These are phyloP conservation scores for Anthopleura sola DNA, from an alignment of 64 coral and sea anemone species.

Conservation along the genomic window DNA sequence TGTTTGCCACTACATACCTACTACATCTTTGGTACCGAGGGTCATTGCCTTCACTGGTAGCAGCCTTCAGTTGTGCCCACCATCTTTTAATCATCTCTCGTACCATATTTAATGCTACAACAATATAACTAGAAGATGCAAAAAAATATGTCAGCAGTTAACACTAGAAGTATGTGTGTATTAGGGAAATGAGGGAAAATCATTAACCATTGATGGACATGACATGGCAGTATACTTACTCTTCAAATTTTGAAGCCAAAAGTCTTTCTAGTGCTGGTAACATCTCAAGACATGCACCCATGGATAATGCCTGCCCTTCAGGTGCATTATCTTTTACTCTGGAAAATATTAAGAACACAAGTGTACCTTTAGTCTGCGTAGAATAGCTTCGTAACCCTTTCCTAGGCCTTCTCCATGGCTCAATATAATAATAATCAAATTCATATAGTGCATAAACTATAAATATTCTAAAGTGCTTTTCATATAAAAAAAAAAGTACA, in stretches of 20 bases:
- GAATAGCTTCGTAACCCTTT: too few relatives aligned
- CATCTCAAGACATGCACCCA: constrained; percentile 97
- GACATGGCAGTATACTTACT: constrained; percentile 71
- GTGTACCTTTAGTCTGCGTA: too few relatives aligned
- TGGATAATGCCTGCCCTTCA: constrained; percentile 74
- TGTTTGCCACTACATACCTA: constrained; percentile 32
- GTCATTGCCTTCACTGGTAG: constrained; percentile 68
- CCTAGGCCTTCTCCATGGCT: too few relatives aligned
- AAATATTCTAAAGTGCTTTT: too few relatives aligned
- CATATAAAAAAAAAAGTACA: too few relatives aligned
- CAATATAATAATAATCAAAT: too few relatives aligned
- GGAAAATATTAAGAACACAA: not conserved
- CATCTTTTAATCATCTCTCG: constrained; percentile 98
- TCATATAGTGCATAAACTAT: too few relatives aligned
- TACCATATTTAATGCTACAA: constrained; percentile 90
- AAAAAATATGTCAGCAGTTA: not conserved
- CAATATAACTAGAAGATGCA: constrained; percentile 63
- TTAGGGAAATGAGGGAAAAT: too few relatives aligned
- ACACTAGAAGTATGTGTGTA: too few relatives aligned
- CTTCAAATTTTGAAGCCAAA: constrained; percentile 91
- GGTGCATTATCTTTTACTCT: constrained; percentile 83
- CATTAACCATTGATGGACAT: too few relatives aligned
- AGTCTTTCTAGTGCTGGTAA: constrained; percentile 85
- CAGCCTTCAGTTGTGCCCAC: constrained; percentile 87
- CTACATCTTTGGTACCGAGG: constrained; percentile 71